Percentiles rank a stretch among this genome's conserved stretches.
Evolutionary conservation across 1,140 invertebrate genomes (phyloP).

Genomic region (Bombus difficillimus): DNA sequence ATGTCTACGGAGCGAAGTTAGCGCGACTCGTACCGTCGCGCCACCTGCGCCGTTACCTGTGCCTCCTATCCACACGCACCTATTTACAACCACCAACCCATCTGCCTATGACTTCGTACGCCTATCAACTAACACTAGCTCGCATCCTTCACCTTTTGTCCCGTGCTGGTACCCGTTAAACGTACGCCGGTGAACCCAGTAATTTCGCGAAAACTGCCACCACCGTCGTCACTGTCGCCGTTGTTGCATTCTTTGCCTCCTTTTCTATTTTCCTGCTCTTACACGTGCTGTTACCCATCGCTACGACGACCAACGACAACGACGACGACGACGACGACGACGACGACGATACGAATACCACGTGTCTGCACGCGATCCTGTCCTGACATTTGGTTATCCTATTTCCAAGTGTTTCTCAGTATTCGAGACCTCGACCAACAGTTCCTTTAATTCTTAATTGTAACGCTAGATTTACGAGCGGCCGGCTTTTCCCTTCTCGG

Average conservation of each 20-base stretch:
- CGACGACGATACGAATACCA: constrained; percentile 41
- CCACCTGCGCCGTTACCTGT: constrained; percentile 54
- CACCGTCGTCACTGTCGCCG: constrained; percentile 54
- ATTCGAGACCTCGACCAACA: not conserved
- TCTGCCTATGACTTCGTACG: not conserved
- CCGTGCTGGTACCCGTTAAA: constrained; percentile 45
- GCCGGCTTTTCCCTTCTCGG: not conserved
- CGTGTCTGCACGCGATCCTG: constrained; percentile 62
- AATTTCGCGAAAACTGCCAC: constrained; percentile 68
- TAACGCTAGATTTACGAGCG: constrained; percentile 1
- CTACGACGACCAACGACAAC: constrained; percentile 10
- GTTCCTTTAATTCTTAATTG: constrained; percentile 43
- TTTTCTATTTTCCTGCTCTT: constrained; percentile 23
- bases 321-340: constrained; percentile 34
- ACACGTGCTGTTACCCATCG: not conserved
- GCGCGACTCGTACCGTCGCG: constrained; percentile 54
- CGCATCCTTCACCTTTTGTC: not conserved
- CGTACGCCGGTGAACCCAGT: constrained; percentile 53
- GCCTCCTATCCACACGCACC: constrained; percentile 8
- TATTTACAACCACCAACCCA: not conserved
- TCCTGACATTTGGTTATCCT: constrained; percentile 44
- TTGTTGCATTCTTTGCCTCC: constrained; percentile 33
- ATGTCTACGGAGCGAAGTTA: constrained; percentile 75
- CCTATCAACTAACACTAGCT: constrained; percentile 8
- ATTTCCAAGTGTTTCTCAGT: constrained; percentile 7